Evolutionary conservation across 2,888 invertebrate species (phyloP), one percentile per base, ranked within the genome.

Genomic region (Andrena dorsata): DNA sequence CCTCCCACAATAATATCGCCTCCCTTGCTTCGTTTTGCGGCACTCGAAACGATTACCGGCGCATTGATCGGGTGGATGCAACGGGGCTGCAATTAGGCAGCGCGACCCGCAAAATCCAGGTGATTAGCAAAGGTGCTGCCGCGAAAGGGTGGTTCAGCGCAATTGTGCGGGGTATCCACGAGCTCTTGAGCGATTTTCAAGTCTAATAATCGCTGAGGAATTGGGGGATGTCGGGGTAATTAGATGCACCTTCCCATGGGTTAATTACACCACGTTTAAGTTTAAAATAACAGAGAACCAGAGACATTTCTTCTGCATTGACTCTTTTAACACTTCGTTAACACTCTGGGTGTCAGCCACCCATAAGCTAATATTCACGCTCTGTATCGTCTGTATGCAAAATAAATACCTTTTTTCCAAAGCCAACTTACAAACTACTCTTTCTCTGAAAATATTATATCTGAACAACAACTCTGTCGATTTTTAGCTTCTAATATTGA

Each of bases 51-150:
- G 16, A 53, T 30, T 23, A 26, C 56, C 13, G 26, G 47, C 26
- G 71, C 71, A 66, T 60, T 56, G 71, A 77, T 77, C 61, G 51
- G 41, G 26, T 10, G 65, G 64, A 69, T 63, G 56, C 63, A 10
- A 23, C 6, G 28, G 51, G 26, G 30, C 35, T 10, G 64, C 76
- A 58, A 79, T 58, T 63, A 63, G 47, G 7, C 23, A 16, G 16
- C 16, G 26, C 23, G 56, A 72, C 53, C 13, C 35, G 63, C 28
- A n/a, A 56, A 64, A 73, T 73, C 64, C 53, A 16, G 41, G 26
- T 56, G 53, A 73, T 73, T 56, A 65, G 28, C 30, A 51, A 32
- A 51, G 61, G 49, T 16, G 30, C 20, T 28, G 26, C 16, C 26
- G 32, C 10, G 20, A 56, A 53, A 56, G 23, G 23, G 10, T 51